Evolutionary conservation across 2,797 vertebrate species (phyloP).

Genomic region (Orientallactaga sibirica): DNA sequence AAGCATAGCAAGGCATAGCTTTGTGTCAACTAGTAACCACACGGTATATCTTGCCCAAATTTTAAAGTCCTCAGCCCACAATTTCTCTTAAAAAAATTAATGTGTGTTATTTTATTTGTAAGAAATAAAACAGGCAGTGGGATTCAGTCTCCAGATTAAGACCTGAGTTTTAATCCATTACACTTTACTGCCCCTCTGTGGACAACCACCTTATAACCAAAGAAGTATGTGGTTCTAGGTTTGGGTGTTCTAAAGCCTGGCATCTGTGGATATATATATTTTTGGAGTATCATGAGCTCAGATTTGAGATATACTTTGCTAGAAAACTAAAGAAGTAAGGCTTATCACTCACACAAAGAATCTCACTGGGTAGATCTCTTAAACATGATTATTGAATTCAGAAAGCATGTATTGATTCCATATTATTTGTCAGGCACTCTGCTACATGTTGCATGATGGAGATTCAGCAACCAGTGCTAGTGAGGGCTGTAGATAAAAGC

Average conservation of each 20-base stretch:
- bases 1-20: not conserved
- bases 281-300: slow-evolving; percentile 46
- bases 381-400: slow-evolving; percentile 12
- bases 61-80: slow-evolving; percentile 4
- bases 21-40: not conserved
- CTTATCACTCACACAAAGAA: not conserved
- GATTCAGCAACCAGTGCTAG: not conserved
- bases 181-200: slow-evolving; percentile 79
- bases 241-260: not conserved
- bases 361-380: not conserved
- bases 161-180: slow-evolving; percentile 60
- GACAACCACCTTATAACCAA: slow-evolving; percentile 67
- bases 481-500: not conserved
- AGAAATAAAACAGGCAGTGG: not conserved
- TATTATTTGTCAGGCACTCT: not conserved
- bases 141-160: not conserved
- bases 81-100: not conserved
- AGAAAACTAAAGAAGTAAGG: slow-evolving; percentile 55
- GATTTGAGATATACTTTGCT: slow-evolving; percentile 38
- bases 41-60: not conserved
- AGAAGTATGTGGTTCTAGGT: not conserved
- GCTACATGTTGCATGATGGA: not conserved
- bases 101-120: slow-evolving; percentile 1
- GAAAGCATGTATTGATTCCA: not conserved
- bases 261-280: not conserved